These are phyloP conservation scores for Lycocerus yunnanus DNA, from an alignment of 2,888 invertebrate species.

Conservation along the genomic window DNA sequence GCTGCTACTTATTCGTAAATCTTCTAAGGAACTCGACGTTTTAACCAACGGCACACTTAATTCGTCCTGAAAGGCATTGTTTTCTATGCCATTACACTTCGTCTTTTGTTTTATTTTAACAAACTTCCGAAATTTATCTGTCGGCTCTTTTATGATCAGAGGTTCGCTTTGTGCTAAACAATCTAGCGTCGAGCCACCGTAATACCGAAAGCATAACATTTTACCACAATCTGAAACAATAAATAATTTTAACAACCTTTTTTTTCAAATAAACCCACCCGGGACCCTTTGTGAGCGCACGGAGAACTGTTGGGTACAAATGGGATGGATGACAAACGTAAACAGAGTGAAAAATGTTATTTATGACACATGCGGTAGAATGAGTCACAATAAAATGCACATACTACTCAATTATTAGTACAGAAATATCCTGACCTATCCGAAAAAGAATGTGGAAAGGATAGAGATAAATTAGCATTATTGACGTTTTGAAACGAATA, in stretches of 20 bases:
- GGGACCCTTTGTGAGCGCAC: not conserved
- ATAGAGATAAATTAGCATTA: not conserved
- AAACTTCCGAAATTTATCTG: constrained; percentile 60
- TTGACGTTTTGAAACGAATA: not conserved
- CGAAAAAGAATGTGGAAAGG: not conserved
- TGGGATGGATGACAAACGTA: not conserved
- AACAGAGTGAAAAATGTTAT: not conserved
- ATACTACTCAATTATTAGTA: not conserved
- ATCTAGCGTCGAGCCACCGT: constrained; percentile 67
- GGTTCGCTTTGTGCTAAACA: constrained; percentile 69
- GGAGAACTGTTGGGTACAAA: not conserved
- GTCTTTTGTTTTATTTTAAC: constrained; percentile 56
- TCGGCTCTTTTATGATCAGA: constrained; percentile 64
- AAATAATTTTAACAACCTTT: constrained; percentile 4
- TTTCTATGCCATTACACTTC: constrained; percentile 51
- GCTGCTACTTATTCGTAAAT: constrained; percentile 41
- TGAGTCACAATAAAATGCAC: not conserved
- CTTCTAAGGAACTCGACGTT: constrained; percentile 49
- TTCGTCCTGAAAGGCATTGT: constrained; percentile 53
- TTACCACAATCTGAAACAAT: constrained; percentile 68
- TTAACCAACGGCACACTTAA: constrained; percentile 41
- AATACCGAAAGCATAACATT: constrained; percentile 72
- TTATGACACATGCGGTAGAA: not conserved
- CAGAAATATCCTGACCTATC: not conserved
- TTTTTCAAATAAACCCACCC: not conserved